A percentile compares a stretch with the other conserved stretches of the same genome.
Evolutionary conservation across 37 sponge, comb jelly and placozoan species (phyloP).

Genomic region (Petrosia ficiformis): DNA sequence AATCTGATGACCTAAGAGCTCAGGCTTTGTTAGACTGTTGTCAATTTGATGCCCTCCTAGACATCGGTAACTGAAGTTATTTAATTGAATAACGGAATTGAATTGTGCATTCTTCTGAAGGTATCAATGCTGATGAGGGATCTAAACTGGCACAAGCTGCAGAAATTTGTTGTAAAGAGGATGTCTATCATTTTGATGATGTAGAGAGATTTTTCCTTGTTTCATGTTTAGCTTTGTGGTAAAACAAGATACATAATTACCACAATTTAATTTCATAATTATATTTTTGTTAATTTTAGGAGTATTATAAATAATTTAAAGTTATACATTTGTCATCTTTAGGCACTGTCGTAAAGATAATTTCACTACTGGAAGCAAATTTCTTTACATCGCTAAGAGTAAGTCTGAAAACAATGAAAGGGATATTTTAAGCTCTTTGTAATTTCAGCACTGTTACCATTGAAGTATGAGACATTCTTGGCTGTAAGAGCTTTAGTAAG

Average conservation of each 20-base stretch:
- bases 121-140: not conserved
- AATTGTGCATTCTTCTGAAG: not conserved
- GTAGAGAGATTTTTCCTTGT: constrained; percentile 66
- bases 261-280: too few relatives aligned
- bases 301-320: too few relatives aligned
- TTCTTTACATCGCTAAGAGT: not conserved
- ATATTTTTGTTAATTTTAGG: too few relatives aligned
- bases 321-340: not conserved
- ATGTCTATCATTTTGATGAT: constrained; percentile 72
- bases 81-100: too few relatives aligned
- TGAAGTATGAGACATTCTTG: constrained; percentile 44
- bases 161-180: constrained; percentile 43
- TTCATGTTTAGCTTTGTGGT: constrained; percentile 69
- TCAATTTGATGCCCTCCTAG: constrained; percentile 65
- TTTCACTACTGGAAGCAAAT: not conserved
- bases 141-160: constrained; percentile 15
- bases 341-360: not conserved
- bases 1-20: constrained; percentile 67
- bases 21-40: constrained; percentile 62
- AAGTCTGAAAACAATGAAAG: not conserved
- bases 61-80: constrained; percentile 34
- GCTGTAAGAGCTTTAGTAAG: constrained; percentile 39
- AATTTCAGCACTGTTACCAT: constrained; percentile 31
- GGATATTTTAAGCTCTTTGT: not conserved
- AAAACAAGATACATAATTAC: constrained; percentile 5